Conservation (phyloP, 2,113 vertebrate species). For the Indri indri region DNA sequence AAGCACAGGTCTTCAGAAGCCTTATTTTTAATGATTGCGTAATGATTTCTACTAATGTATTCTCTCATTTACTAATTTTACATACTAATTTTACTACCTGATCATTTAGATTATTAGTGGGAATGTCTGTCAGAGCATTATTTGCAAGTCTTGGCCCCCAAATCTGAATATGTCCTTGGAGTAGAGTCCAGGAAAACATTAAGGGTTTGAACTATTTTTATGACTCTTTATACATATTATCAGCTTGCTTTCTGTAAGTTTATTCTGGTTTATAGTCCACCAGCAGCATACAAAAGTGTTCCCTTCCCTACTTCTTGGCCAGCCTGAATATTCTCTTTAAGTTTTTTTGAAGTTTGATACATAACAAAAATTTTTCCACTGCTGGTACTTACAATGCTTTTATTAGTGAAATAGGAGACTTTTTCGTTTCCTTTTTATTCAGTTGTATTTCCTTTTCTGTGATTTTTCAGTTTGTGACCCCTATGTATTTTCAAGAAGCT, state of each 20-base stretch:
- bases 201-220: neutral
- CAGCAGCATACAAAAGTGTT: neutral
- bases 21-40: neutral
- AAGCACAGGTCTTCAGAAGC: neutral
- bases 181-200: neutral
- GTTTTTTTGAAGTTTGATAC: neutral
- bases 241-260: neutral
- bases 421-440: neutral
- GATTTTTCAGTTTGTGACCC: neutral
- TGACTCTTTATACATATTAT: neutral
- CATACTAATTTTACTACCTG: neutral
- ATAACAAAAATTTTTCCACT: neutral
- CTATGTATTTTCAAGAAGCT: neutral
- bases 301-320: neutral
- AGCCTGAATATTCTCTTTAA: neutral
- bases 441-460: neutral
- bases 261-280: neutral
- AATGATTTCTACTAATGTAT: neutral
- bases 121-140: neutral
- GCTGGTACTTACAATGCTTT: neutral
- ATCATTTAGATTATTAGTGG: neutral
- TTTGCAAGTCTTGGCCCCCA: neutral
- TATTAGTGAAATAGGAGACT: neutral
- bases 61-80: neutral
- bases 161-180: neutral